phyloP scores from a whole-genome alignment of 2,797 vertebrate genomes.

The Erpetoichthys calabaricus region DNA sequence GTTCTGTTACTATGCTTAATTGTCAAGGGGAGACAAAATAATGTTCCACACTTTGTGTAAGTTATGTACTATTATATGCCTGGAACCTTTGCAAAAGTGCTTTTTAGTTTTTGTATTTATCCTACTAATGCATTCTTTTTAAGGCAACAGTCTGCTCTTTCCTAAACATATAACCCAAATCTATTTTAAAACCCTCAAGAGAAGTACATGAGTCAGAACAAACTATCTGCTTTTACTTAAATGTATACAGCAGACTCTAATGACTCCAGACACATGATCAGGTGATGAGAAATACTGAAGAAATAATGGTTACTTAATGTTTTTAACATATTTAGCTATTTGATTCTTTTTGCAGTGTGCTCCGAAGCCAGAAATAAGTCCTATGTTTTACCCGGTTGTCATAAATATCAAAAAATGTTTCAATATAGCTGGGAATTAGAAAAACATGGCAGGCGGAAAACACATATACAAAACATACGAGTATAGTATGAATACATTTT shows the following conservation, averaged over 20 bases:
- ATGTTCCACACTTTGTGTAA: no score
- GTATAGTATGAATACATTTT: no score
- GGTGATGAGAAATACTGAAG: constrained; percentile 41
- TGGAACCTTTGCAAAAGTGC: no score
- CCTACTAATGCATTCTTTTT: no score
- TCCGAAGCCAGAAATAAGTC: constrained; percentile 31
- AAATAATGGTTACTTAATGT: constrained; percentile 55
- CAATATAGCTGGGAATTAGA: background rate
- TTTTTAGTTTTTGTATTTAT: no score
- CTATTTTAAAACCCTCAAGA: constrained; percentile 35
- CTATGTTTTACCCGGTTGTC: constrained; percentile 24
- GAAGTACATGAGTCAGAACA: constrained; percentile 31
- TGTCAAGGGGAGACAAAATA: no score
- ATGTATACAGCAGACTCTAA: constrained; percentile 53
- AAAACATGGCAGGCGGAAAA: no score
- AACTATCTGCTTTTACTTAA: constrained; percentile 24
- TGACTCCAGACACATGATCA: constrained; percentile 54
- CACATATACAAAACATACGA: no score
- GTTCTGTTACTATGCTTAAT: no score
- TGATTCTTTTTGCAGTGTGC: constrained; percentile 44
- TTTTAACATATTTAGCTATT: constrained; percentile 58
- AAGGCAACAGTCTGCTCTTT: constrained; percentile 28
- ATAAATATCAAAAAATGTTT: constrained; percentile 24
- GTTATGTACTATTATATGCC: no score
- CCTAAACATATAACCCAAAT: constrained; percentile 33